These are phyloP conservation scores for Mesembrinibis cayennensis DNA, from an alignment of 2,113 vertebrate species.

Conservation along the genomic window DNA sequence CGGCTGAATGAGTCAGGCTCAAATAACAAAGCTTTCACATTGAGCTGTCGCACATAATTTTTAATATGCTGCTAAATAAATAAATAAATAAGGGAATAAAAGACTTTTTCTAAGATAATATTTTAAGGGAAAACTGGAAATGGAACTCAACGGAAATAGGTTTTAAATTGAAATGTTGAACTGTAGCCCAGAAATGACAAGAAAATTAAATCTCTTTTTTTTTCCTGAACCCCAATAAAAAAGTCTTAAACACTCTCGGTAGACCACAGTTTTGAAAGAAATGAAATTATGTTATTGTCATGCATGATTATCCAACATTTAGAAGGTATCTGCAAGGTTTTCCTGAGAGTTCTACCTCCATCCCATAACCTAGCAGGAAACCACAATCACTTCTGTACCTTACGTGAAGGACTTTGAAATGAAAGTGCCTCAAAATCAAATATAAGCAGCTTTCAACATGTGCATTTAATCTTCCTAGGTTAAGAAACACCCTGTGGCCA, in stretches of 20 bases:
- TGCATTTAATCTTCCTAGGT: constrained; percentile 83
- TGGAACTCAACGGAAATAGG: constrained; percentile 40
- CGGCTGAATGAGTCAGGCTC: constrained; percentile 20
- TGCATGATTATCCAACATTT: constrained; percentile 61
- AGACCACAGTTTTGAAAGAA: constrained; percentile 56
- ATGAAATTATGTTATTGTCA: constrained; percentile 65
- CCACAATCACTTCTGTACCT: constrained; percentile 82
- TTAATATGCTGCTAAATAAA: constrained; percentile 48
- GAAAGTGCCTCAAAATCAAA: constrained; percentile 71
- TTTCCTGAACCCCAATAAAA: constrained; percentile 51
- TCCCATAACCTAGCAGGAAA: constrained; percentile 74
- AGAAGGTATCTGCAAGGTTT: constrained; percentile 59
- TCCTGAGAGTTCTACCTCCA: constrained; percentile 52
- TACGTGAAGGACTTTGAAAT: constrained; percentile 64
- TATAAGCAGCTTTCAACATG: constrained; percentile 77
- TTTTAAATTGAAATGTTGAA: constrained; percentile 67
- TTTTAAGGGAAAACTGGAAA: constrained; percentile 64
- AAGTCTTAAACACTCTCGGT: constrained; percentile 44
- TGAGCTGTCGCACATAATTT: constrained; percentile 26
- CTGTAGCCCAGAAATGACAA: constrained; percentile 67
- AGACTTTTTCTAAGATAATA: constrained; percentile 47
- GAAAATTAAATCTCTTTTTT: constrained; percentile 55
- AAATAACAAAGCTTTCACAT: constrained; percentile 21
- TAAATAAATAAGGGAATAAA: constrained; percentile 20
- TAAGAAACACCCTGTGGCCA: constrained; percentile 83